Base-by-base conservation (phyloP, 2,888 invertebrate genomes). In the Cosmia trapezina region DNA sequence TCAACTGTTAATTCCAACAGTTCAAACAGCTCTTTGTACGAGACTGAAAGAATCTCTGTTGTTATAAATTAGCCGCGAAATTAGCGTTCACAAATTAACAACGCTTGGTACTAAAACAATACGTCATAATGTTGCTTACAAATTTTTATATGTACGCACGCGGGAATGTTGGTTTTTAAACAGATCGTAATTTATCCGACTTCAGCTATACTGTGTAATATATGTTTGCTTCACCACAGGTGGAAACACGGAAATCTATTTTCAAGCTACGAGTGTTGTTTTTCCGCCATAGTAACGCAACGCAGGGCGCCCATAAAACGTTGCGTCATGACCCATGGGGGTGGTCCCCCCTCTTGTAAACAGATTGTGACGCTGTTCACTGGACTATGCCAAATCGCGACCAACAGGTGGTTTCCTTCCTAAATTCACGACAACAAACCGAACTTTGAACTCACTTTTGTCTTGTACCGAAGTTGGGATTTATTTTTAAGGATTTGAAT, bases 251-350 rank as follows among this genome's bases (percentile, higher is more conserved):
- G 93, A 94, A 94, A 93, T 94, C 94, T 95, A 95, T 96, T 95
- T 95, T 92, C 91, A 93, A 91, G 84, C 84, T 87, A 87, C 88
- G 89, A 90, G 87, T 92, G 93, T 95, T 95, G 93, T 94, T 95
- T 95, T 95, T 95, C 95, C 94, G 93, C 92, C 94, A 93, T 93
- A 90, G 94, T 94, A 93, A 94, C 94, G 93, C 92, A 89, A 83
- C 87, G 89, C 88, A 91, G 91, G 92, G 92, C 91, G 92, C 89
- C 92, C 91, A 93, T 95, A 94, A 94, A 94, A 87, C 89, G 88
- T 95, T 94, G 94, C 96, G 96, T 96, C 96, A 96, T 90, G 89
- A 89, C 89, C 85, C 89, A 89, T 85, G 85, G 91, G 92, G 92
- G 92, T 92, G 91, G 89, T 86, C 89, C 91, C 91, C 91, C 92